phyloP scores from a whole-genome alignment of 1,140 invertebrate genomes.

The Anastrepha ludens region DNA sequence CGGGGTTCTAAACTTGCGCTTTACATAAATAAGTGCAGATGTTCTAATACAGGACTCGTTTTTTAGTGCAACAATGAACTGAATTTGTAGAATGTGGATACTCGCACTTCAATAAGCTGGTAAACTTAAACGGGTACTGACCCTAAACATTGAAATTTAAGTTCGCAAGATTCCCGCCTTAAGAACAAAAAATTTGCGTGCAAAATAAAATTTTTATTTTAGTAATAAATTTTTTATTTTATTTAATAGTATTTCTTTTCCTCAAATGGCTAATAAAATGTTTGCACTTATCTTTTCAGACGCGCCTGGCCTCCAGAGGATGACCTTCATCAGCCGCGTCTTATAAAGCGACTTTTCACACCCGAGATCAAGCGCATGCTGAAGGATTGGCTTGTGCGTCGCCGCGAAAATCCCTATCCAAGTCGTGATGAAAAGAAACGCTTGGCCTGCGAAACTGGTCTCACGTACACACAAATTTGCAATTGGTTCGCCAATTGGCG shows the following conservation, averaged over 20 bases:
- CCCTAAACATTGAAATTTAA: too few species aligned
- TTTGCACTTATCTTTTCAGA: constrained; percentile 55
- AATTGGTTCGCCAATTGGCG: constrained; percentile 88
- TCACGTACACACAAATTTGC: constrained; percentile 85
- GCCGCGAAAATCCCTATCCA: constrained; percentile 84
- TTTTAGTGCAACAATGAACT: too few species aligned
- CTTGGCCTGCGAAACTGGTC: constrained; percentile 80
- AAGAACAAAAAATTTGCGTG: too few species aligned
- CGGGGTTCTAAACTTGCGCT: background rate
- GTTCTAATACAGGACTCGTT: too few species aligned
- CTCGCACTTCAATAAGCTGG: too few species aligned
- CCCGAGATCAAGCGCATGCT: constrained; percentile 84
- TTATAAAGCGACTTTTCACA: constrained; percentile 82
- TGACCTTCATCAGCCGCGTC: constrained; percentile 75
- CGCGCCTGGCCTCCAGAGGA: constrained; percentile 72
- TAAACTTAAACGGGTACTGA: too few species aligned
- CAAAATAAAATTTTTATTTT: too few species aligned
- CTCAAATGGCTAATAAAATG: background rate
- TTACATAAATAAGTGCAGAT: too few species aligned
- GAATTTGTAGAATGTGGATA: too few species aligned
- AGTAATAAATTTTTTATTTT: too few species aligned
- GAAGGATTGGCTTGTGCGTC: constrained; percentile 82
- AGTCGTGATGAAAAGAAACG: constrained; percentile 83
- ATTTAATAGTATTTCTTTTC: too few species aligned
- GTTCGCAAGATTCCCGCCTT: too few species aligned